phyloP scores from a whole-genome alignment of 64 coral and sea anemone species.

The Exaiptasia diaphana region DNA sequence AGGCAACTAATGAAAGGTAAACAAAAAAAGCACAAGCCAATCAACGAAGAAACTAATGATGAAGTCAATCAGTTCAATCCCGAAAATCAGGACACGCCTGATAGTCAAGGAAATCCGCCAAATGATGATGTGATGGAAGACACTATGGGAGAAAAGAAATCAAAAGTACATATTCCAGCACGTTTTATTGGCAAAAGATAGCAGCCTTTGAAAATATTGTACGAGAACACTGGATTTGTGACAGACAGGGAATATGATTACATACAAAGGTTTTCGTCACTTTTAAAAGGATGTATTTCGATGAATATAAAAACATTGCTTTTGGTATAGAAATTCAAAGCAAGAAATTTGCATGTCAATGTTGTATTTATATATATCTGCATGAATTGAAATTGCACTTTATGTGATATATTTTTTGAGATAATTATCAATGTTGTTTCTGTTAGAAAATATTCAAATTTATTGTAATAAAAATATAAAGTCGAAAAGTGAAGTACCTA shows the following conservation, averaged over 20 bases:
- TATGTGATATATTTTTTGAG: too few species aligned
- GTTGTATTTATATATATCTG: not conserved
- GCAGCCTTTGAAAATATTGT: not conserved
- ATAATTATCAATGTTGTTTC: too few species aligned
- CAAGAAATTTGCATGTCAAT: not conserved
- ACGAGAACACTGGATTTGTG: not conserved
- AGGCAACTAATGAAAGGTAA: not conserved
- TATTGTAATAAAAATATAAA: too few species aligned
- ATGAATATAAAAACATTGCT: not conserved
- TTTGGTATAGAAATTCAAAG: not conserved
- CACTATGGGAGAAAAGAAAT: not conserved
- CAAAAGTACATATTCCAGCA: not conserved
- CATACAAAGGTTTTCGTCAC: not conserved
- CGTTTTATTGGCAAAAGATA: constrained; percentile 5
- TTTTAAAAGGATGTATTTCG: not conserved
- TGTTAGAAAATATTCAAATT: too few species aligned
- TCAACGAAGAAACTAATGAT: not conserved
- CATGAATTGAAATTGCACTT: not conserved
- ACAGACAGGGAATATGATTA: not conserved
- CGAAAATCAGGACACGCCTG: too few species aligned
- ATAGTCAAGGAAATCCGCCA: too few species aligned
- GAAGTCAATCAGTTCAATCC: not conserved
- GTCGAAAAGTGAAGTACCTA: too few species aligned
- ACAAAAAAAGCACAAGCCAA: not conserved
- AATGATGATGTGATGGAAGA: not conserved